phyloP scores from a whole-genome alignment of 2,888 invertebrate species.

The Sminthurides aquaticus region DNA sequence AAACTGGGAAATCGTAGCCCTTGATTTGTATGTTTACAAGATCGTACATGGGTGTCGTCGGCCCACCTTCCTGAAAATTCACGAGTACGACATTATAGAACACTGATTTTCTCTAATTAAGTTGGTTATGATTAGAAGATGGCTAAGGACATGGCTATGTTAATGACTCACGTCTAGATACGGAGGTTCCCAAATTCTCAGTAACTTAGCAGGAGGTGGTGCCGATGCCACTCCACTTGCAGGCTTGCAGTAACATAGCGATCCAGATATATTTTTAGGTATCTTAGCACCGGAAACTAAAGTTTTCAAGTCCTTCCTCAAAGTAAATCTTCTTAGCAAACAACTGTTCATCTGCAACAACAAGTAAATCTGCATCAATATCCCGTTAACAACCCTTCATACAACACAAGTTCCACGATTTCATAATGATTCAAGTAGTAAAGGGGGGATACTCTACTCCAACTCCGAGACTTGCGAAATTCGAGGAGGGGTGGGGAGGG shows the following conservation, averaged over 20 bases:
- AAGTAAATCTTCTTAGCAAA: background rate
- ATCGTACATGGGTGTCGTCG: slow-evolving; percentile 54
- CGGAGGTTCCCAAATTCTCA: slow-evolving; percentile 18
- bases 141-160: background rate
- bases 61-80: slow-evolving; percentile 30
- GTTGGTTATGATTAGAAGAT: background rate
- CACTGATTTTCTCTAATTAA: background rate
- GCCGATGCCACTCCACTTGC: too few relatives aligned
- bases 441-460: too few relatives aligned
- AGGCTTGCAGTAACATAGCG: too few relatives aligned
- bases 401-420: too few relatives aligned
- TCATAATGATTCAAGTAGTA: too few relatives aligned
- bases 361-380: background rate
- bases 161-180: slow-evolving; percentile 24
- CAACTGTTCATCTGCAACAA: background rate
- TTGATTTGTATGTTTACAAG: slow-evolving; percentile 68
- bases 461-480: too few relatives aligned
- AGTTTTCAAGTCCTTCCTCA: too few relatives aligned
- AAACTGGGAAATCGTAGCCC: slow-evolving; percentile 70
- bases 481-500: too few relatives aligned
- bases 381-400: background rate
- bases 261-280: too few relatives aligned
- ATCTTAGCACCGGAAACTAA: too few relatives aligned
- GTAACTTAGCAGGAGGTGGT: too few relatives aligned
- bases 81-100: too few relatives aligned